Evolutionary conservation across 1,140 invertebrate genomes (phyloP).

Genomic region (Bombus huntii): DNA sequence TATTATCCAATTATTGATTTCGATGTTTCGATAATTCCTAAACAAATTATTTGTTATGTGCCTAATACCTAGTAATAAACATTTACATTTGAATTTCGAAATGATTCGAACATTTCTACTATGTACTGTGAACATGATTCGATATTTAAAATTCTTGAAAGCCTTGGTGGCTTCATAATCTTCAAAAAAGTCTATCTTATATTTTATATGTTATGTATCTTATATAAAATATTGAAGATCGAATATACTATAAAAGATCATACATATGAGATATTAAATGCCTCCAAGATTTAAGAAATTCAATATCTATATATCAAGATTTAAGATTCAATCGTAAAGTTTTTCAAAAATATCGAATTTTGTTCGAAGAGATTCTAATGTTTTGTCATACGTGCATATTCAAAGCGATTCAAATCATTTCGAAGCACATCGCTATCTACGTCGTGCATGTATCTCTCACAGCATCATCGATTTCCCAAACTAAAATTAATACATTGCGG

Average conservation of each 20-base stretch:
- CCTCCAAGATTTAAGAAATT: not conserved
- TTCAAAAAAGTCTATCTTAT: too few species aligned
- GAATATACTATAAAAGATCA: not conserved
- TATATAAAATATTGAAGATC: not conserved
- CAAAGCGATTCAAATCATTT: not conserved
- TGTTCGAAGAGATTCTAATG: not conserved
- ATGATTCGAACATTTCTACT: not conserved
- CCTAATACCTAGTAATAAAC: not conserved
- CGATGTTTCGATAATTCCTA: not conserved
- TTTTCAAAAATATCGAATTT: not conserved
- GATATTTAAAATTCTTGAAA: not conserved
- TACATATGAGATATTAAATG: not conserved
- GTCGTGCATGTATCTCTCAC: not conserved
- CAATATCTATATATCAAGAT: not conserved
- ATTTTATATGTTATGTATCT: not conserved
- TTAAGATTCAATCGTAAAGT: not conserved
- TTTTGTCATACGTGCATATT: not conserved
- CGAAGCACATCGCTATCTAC: not conserved
- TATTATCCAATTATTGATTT: not conserved
- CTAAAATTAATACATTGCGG: conserved; percentile 14
- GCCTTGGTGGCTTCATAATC: not conserved
- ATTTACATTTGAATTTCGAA: not conserved
- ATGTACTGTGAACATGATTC: not conserved
- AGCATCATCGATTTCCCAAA: not conserved
- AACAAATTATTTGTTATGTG: not conserved